Evolutionary conservation across 2,888 invertebrate genomes (phyloP), one percentile per base, ranked within the genome.

Genomic region (Drosophila picticornis): DNA sequence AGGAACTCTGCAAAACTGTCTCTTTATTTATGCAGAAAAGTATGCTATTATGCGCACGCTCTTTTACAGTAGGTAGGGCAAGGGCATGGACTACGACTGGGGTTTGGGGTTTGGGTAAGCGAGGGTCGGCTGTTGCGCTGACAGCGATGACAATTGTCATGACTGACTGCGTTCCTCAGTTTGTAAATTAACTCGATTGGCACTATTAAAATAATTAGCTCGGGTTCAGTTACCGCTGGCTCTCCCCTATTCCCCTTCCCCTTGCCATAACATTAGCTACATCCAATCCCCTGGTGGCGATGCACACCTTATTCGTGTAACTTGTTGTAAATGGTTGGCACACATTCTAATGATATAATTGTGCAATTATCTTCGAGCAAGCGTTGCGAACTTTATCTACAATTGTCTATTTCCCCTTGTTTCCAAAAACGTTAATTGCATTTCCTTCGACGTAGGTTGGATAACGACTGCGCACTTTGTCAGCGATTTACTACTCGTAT

Each of bases 171-270:
- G 66, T 64, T 50, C 50, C 60, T 40, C 40, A 27, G 50, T 62
- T 53, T 75, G 75, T 67, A 83, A 81, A 86, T 84, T 81, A 74
- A 69, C 77, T 74, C 80, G 85, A 86, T 87, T 86, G 87, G 68
- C 56, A 67, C 80, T 75, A 82, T 86, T 86, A 83, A 86, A 87
- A 72, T 85, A 87, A 86, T 86, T 85, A 82, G 74, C 72, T 72
- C 60, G 55, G 50, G 69, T 62, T 31, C 16, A 58, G 61, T 59
- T 61, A 58, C 38, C 66, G 16, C 50, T 60, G 22, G 19, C 51
- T 16, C 25, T 46, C 2, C 13, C 48, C 25, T 29, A 29, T 13
- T 0, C 43, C 13, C 19, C 19, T 11, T 25, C 13, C 22, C 16
- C 22, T 5, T 22, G 19, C 52, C 19, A 2, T 1, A 25, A n/a